Conservation (phyloP, 2,888 invertebrate species). For the Pseudoips prasinana region DNA sequence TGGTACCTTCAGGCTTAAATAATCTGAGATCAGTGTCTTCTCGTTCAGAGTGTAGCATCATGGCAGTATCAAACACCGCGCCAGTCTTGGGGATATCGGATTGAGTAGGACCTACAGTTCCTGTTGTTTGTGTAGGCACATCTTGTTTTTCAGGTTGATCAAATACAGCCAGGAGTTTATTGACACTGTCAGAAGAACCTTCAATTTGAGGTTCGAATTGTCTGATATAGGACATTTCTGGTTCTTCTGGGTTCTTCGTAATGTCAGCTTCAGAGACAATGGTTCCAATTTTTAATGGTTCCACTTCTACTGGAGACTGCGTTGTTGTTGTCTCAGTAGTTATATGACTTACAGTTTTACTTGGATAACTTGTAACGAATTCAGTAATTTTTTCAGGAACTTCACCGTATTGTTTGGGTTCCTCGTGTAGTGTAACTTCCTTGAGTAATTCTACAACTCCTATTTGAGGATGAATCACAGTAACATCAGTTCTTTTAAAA, state of each 20-base stretch:
- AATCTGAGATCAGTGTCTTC: constrained; percentile 46
- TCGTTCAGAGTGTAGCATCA: constrained; percentile 61
- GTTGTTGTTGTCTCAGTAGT: constrained; percentile 35
- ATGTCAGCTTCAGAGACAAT: constrained; percentile 44
- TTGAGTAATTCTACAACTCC: constrained; percentile 29
- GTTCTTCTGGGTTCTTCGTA: constrained; percentile 33
- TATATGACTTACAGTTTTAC: constrained; percentile 28
- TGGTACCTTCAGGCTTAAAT: constrained; percentile 20
- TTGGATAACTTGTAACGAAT: not conserved
- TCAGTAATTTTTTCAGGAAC: constrained; percentile 4
- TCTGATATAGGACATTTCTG: constrained; percentile 51
- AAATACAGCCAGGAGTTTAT: constrained; percentile 39
- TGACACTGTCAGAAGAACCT: constrained; percentile 47
- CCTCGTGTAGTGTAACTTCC: constrained; percentile 35
- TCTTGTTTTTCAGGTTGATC: constrained; percentile 60
- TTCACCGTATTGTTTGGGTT: constrained; percentile 15
- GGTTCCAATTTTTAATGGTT: constrained; percentile 45
- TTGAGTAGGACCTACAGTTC: constrained; percentile 18
- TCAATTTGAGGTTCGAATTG: constrained; percentile 47
- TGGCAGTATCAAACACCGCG: constrained; percentile 41
- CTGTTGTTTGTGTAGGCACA: constrained; percentile 39
- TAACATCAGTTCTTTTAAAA: constrained; percentile 28
- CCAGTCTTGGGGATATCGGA: constrained; percentile 25
- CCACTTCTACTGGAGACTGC: constrained; percentile 44
- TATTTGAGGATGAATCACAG: constrained; percentile 16